Conservation (phyloP, 2,888 invertebrate genomes). For the Neoitamus cyanurus region DNA sequence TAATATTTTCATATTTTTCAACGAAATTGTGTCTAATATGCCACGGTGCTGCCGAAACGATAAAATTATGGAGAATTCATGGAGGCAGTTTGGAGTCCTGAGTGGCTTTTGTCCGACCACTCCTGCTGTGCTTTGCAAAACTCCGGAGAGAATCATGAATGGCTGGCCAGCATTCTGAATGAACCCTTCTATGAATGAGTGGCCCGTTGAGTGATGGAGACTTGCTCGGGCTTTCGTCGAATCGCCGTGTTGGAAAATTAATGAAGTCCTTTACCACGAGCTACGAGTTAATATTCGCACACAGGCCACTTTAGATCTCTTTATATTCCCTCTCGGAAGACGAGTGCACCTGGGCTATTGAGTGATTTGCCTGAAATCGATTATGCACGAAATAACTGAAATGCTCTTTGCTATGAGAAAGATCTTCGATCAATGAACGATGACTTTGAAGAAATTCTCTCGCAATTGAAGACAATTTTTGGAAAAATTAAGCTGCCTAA, state of each 20-base stretch:
- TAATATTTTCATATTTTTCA: conserved; percentile 29
- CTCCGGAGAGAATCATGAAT: conserved; percentile 1
- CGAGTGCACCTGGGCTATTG: neutral
- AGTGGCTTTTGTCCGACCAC: neutral
- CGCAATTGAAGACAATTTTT: neutral
- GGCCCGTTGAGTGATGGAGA: neutral
- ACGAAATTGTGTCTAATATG: conserved; percentile 14
- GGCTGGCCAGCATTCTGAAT: neutral
- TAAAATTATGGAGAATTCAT: neutral
- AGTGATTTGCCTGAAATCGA: neutral
- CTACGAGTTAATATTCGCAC: conserved; percentile 12
- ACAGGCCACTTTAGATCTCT: neutral
- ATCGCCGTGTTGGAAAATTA: neutral
- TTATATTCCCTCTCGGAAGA: neutral
- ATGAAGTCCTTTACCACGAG: conserved; percentile 14
- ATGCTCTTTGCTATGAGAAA: neutral
- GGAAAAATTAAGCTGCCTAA: neutral
- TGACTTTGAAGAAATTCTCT: neutral
- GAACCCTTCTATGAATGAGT: conserved; percentile 36
- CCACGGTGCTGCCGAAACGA: conserved; percentile 13
- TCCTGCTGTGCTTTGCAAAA: conserved; percentile 38
- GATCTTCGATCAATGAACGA: neutral
- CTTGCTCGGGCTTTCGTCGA: conserved; percentile 9
- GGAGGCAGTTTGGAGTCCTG: neutral
- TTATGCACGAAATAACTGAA: neutral